A percentile compares a stretch with the other conserved stretches of the same genome.
These are phyloP conservation scores for Caenorhabditis briggsae DNA, from an alignment of 1,140 invertebrate species.

Conservation along the genomic window DNA sequence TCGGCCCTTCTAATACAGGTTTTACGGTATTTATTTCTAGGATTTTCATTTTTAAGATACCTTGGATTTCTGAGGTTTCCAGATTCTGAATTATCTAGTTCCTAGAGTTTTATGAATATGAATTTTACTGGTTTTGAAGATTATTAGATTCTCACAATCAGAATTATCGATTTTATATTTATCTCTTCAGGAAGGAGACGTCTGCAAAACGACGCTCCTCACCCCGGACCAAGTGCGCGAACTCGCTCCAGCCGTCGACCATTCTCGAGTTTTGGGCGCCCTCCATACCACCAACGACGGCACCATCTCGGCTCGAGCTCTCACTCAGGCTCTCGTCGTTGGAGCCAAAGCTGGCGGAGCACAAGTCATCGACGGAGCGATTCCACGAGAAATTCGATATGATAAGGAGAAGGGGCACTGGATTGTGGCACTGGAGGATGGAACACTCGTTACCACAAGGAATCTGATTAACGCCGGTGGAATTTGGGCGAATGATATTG, in stretches of 20 bases:
- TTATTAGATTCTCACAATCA: too few species aligned
- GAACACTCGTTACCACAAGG: constrained; percentile 59
- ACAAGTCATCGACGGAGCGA: constrained; percentile 60
- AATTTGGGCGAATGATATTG: constrained; percentile 65
- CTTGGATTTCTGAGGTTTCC: too few species aligned
- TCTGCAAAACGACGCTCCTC: constrained; percentile 73
- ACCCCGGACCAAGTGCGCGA: constrained; percentile 77
- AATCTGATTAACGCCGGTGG: constrained; percentile 62
- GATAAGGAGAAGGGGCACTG: constrained; percentile 61
- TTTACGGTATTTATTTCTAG: too few species aligned
- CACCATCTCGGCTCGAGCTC: constrained; percentile 39
- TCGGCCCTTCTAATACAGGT: too few species aligned
- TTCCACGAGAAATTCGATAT: constrained; percentile 60
- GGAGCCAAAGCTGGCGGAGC: constrained; percentile 65
- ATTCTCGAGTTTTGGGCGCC: constrained; percentile 59
- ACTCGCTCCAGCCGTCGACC: constrained; percentile 78
- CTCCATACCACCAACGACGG: constrained; percentile 65
- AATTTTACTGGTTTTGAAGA: too few species aligned
- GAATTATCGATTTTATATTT: not conserved
- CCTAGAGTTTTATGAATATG: too few species aligned
- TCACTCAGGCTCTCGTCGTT: constrained; percentile 56
- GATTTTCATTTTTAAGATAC: too few species aligned
- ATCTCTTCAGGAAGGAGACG: constrained; percentile 61
- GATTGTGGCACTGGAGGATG: constrained; percentile 63
- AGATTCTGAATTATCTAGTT: too few species aligned